Percentiles rank a stretch among this genome's conserved stretches.
Evolutionary conservation across 1,140 invertebrate genomes (phyloP).

Genomic region (Ylistrum balloti): DNA sequence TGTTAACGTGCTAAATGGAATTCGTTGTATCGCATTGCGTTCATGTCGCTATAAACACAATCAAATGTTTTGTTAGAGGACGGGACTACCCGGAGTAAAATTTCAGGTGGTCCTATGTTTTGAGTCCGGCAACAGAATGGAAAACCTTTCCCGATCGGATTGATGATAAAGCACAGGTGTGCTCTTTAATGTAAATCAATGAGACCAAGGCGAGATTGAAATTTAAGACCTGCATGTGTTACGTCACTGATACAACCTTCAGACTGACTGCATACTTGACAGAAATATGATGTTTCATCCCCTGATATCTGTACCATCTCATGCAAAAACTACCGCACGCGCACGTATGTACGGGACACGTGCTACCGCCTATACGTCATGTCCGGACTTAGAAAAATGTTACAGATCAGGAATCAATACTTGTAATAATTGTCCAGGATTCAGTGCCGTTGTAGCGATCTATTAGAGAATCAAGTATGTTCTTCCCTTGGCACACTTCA

Average conservation of each 20-base stretch:
- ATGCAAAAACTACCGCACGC: too few relatives aligned
- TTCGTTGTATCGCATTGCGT: too few relatives aligned
- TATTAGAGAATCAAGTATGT: background rate
- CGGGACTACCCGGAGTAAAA: too few relatives aligned
- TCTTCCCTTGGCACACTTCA: background rate
- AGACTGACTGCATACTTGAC: background rate
- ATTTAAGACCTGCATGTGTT: background rate
- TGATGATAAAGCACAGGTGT: too few relatives aligned
- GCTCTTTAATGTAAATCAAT: too few relatives aligned
- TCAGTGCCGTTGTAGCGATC: background rate
- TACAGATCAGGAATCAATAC: conserved; percentile 34
- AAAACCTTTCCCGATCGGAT: too few relatives aligned
- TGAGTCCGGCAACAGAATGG: too few relatives aligned
- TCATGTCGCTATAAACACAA: too few relatives aligned
- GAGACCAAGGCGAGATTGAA: background rate
- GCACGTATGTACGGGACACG: background rate
- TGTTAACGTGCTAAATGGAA: too few relatives aligned
- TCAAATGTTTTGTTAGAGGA: too few relatives aligned
- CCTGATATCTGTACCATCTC: background rate
- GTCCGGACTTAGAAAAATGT: background rate
- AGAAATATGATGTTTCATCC: background rate
- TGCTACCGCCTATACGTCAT: background rate
- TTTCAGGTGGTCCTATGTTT: too few relatives aligned
- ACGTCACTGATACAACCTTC: background rate
- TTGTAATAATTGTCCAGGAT: background rate